Percentiles rank a stretch among this genome's conserved stretches.
Conservation (phyloP, 2,888 invertebrate genomes). For the Eupithecia exiguata region DNA sequence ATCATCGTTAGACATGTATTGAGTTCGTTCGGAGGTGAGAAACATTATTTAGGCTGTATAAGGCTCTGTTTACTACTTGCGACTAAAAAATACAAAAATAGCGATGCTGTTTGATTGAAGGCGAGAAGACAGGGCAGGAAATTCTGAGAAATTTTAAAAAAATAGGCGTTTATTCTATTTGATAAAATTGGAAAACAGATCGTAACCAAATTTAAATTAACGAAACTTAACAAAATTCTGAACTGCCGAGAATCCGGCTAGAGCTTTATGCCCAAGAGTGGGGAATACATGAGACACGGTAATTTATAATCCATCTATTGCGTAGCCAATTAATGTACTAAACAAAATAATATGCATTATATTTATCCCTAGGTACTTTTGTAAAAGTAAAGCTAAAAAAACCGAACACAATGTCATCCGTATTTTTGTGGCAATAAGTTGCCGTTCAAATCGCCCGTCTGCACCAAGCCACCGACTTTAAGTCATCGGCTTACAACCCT, state of each 20-base stretch:
- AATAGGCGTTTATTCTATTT: not conserved
- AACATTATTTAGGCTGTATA: not conserved
- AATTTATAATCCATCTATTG: not conserved
- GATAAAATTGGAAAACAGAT: not conserved
- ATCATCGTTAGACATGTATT: conserved; percentile 50
- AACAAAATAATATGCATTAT: not conserved
- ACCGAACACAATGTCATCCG: not conserved
- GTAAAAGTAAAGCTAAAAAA: too few relatives aligned
- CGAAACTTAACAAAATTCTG: too few relatives aligned
- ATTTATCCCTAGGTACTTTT: too few relatives aligned
- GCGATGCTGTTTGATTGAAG: not conserved
- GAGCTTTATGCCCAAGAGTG: not conserved
- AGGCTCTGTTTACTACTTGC: not conserved
- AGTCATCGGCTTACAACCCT: conserved; percentile 21
- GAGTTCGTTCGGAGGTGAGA: conserved; percentile 35
- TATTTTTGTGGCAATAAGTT: not conserved
- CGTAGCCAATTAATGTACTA: not conserved
- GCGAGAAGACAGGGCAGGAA: not conserved
- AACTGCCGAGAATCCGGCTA: not conserved
- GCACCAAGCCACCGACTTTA: not conserved
- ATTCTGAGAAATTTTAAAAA: not conserved
- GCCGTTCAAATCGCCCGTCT: not conserved
- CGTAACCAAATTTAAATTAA: too few relatives aligned
- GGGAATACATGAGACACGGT: not conserved
- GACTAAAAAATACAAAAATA: not conserved